A percentile compares a stretch with the other conserved stretches of the same genome.
Conservation (phyloP, 2,797 vertebrate species). For the Lagocephalus sceleratus region DNA sequence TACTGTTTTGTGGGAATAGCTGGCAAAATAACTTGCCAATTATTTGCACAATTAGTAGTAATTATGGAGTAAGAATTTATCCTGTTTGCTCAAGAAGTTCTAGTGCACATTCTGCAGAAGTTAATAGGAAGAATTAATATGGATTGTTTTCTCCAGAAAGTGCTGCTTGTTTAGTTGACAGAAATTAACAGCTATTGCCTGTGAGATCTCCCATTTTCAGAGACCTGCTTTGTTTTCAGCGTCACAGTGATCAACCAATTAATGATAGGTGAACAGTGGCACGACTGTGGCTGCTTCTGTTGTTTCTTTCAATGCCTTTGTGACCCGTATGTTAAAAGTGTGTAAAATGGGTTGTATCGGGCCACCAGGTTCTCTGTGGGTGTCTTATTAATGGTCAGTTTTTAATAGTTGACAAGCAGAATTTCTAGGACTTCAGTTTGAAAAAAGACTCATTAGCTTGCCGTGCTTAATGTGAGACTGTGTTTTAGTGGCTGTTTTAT, state of each 20-base stretch:
- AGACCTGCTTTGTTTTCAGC: constrained; percentile 51
- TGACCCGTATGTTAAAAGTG: constrained; percentile 56
- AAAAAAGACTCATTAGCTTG: constrained; percentile 36
- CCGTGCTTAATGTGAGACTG: constrained; percentile 27
- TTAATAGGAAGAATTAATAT: constrained; percentile 70
- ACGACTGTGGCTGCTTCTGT: constrained; percentile 47
- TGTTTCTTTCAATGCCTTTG: constrained; percentile 42
- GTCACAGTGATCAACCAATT: constrained; percentile 66
- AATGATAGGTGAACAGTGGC: constrained; percentile 64
- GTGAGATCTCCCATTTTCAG: constrained; percentile 62
- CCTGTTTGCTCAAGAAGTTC: constrained; percentile 68
- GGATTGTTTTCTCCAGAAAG: constrained; percentile 76
- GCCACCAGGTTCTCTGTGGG: constrained; percentile 12
- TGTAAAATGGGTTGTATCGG: too few species aligned
- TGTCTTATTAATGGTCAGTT: constrained; percentile 16
- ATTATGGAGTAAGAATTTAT: constrained; percentile 78
- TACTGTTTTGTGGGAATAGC: constrained; percentile 71
- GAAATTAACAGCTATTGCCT: constrained; percentile 77
- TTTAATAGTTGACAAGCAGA: constrained; percentile 28
- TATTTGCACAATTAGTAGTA: constrained; percentile 78
- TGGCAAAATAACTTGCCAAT: constrained; percentile 71
- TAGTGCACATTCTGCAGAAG: constrained; percentile 58
- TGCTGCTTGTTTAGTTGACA: constrained; percentile 73
- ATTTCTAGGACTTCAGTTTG: constrained; percentile 35
- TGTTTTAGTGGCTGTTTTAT: constrained; percentile 38